Conservation (phyloP, 2,888 invertebrate species). For the Ormia ochracea region DNA sequence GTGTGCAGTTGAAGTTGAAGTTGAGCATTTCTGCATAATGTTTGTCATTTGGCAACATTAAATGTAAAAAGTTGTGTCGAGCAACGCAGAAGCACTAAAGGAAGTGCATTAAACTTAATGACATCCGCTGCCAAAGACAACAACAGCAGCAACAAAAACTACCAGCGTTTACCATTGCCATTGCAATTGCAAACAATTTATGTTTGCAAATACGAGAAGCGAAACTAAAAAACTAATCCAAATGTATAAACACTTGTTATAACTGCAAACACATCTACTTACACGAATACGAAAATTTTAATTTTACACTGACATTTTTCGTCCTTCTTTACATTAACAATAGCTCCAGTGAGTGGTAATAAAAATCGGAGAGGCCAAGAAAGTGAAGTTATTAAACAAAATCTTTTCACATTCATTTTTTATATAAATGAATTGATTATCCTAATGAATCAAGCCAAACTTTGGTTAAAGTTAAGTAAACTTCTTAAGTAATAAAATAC, state of each 20-base stretch:
- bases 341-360: too few species aligned
- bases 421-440: too few species aligned
- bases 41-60: constrained; percentile 63
- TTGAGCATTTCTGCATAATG: constrained; percentile 59
- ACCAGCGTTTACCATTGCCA: constrained; percentile 28
- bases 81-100: constrained; percentile 58
- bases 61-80: constrained; percentile 58
- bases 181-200: constrained; percentile 43
- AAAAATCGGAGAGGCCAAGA: too few species aligned
- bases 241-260: constrained; percentile 3
- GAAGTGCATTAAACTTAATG: constrained; percentile 67
- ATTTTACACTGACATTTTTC: constrained; percentile 12
- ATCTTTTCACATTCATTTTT: too few species aligned
- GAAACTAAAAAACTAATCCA: not conserved
- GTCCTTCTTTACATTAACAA: too few species aligned
- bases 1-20: constrained; percentile 48
- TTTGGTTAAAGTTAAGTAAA: too few species aligned
- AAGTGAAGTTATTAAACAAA: too few species aligned
- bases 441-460: too few species aligned
- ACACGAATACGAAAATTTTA: not conserved
- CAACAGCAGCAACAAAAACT: constrained; percentile 38
- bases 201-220: constrained; percentile 8
- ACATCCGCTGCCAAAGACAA: constrained; percentile 63
- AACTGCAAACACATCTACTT: not conserved
- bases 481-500: too few species aligned